Percentiles rank a stretch among this genome's conserved stretches.
Evolutionary conservation across 2,888 invertebrate genomes (phyloP).

Genomic region (Pheosia tremula): DNA sequence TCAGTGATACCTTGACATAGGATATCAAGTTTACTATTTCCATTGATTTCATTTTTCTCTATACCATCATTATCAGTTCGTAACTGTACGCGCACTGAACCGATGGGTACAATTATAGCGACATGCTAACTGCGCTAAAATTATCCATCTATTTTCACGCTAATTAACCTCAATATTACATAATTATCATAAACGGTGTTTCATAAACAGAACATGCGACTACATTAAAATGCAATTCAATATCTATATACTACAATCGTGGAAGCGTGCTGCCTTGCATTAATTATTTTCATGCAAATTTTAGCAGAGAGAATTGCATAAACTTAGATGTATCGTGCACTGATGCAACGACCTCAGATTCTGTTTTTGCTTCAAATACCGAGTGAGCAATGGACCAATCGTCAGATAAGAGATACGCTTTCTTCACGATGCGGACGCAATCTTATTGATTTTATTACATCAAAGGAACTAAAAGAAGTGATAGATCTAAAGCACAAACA

Average conservation of each 20-base stretch:
- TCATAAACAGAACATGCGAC: constrained; percentile 12
- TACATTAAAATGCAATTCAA: constrained; percentile 18
- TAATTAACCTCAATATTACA: constrained; percentile 28
- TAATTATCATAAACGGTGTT: constrained; percentile 16
- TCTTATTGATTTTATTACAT: constrained; percentile 37
- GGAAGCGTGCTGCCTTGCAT: constrained; percentile 23
- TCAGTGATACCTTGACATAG: neutral
- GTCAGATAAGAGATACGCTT: constrained; percentile 51
- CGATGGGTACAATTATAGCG: constrained; percentile 26
- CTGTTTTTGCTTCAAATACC: constrained; percentile 55
- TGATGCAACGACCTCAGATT: constrained; percentile 40
- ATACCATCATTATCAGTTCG: neutral
- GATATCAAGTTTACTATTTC: too few relatives aligned
- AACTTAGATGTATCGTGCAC: constrained; percentile 37
- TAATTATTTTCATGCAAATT: constrained; percentile 46
- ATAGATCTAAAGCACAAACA: constrained; percentile 8
- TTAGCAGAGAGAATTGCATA: constrained; percentile 43
- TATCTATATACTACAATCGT: neutral
- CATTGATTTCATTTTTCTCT: neutral
- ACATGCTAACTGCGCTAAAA: constrained; percentile 26
- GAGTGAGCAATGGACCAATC: constrained; percentile 48
- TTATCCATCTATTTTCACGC: constrained; percentile 21
- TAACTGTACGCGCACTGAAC: neutral
- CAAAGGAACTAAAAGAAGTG: constrained; percentile 25
- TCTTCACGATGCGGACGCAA: constrained; percentile 36